phyloP scores from a whole-genome alignment of 92 coral and sea anemone species.

The Porites divaricata region DNA sequence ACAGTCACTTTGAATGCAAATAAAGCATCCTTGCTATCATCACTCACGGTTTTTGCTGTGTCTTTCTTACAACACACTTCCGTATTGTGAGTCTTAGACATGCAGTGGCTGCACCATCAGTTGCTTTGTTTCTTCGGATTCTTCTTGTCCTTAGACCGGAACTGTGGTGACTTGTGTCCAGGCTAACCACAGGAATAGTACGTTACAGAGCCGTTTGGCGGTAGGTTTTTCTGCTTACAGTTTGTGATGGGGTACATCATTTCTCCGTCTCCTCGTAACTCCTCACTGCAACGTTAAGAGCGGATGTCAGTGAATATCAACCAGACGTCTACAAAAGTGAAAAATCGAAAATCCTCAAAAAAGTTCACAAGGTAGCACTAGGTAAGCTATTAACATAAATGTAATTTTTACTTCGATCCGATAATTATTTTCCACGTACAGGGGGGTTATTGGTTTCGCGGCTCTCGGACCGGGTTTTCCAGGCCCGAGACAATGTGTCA shows the following conservation, averaged over 20 bases:
- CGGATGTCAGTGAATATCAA: no score
- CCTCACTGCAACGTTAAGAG: conserved; percentile 52
- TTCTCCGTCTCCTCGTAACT: conserved; percentile 56
- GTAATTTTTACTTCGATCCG: no score
- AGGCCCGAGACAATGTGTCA: no score
- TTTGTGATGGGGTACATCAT: conserved; percentile 24
- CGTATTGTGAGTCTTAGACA: conserved; percentile 23
- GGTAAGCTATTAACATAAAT: no score
- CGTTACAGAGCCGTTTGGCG: conserved; percentile 13
- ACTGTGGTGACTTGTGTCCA: conserved; percentile 39
- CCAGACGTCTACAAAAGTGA: no score
- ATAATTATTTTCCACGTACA: no score
- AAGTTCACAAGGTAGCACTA: no score
- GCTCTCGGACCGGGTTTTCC: no score
- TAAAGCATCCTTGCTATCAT: conserved; percentile 18
- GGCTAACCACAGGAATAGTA: conserved; percentile 38
- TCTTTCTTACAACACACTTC: not conserved
- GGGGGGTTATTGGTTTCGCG: no score
- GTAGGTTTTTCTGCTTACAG: not conserved
- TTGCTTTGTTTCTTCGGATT: conserved; percentile 9
- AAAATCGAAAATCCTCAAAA: no score
- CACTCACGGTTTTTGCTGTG: conserved; percentile 7
- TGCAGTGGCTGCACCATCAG: conserved; percentile 35
- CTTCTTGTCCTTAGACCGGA: conserved; percentile 33
- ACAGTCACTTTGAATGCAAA: conserved; percentile 4